Evolutionary conservation across 2,888 invertebrate genomes (phyloP).

Genomic region (Diplazon laetatorius): DNA sequence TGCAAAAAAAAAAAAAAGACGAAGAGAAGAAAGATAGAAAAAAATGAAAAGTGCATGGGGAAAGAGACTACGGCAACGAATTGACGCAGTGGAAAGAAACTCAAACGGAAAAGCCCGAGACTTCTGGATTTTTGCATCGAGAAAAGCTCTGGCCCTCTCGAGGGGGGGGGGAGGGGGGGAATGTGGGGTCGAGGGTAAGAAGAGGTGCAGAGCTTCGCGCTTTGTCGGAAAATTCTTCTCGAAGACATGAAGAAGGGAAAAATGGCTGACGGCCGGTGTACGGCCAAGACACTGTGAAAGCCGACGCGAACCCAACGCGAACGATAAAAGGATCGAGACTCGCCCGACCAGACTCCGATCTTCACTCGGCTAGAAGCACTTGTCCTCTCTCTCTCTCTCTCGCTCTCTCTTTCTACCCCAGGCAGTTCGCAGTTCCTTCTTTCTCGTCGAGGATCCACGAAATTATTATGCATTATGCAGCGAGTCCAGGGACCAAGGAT

Average conservation of each 20-base stretch:
- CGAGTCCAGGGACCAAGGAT: constrained; percentile 17
- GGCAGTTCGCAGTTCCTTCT: constrained; percentile 38
- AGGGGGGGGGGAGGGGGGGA: too few relatives aligned
- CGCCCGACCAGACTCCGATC: constrained; percentile 31
- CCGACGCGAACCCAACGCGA: too few relatives aligned
- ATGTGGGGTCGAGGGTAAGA: too few relatives aligned
- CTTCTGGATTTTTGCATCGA: constrained; percentile 39
- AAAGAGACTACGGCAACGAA: constrained; percentile 11
- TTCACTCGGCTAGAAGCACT: constrained; percentile 49
- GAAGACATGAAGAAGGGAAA: too few relatives aligned
- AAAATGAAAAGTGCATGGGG: not conserved
- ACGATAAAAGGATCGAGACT: constrained; percentile 59
- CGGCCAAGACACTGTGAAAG: too few relatives aligned
- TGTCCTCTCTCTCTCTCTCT: constrained; percentile 35
- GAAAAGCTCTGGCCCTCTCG: constrained; percentile 28
- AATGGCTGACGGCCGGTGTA: constrained; percentile 26
- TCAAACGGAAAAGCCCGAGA: not conserved
- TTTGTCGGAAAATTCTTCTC: constrained; percentile 52
- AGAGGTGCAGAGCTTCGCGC: constrained; percentile 42
- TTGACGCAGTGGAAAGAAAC: constrained; percentile 5
- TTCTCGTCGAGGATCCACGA: constrained; percentile 52
- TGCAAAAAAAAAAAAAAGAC: not conserved
- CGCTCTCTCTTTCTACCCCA: constrained; percentile 11
- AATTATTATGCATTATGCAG: constrained; percentile 66
- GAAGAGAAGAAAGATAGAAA: too few relatives aligned